phyloP scores from a whole-genome alignment of 2,888 invertebrate species.

The Protodeltote pygarga region DNA sequence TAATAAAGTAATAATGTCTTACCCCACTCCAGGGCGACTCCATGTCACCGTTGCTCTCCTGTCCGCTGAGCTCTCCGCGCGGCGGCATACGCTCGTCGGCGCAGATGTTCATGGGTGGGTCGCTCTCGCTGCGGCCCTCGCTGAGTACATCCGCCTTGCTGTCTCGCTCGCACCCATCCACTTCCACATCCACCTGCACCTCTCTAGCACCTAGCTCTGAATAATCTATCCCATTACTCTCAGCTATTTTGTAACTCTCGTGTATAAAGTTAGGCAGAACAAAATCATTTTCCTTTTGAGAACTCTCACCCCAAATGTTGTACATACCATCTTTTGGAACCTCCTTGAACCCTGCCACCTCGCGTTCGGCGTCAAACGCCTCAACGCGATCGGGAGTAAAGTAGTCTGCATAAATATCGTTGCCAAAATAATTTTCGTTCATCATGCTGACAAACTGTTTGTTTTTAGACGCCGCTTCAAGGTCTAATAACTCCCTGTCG shows the following conservation, averaged over 20 bases:
- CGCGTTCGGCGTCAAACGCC: conserved; percentile 68
- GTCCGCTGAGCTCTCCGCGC: conserved; percentile 94
- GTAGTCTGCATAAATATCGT: conserved; percentile 82
- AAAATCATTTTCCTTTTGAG: conserved; percentile 77
- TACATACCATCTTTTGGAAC: conserved; percentile 68
- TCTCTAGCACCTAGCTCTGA: conserved; percentile 60
- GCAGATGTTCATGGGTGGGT: conserved; percentile 89
- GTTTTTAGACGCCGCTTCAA: conserved; percentile 76
- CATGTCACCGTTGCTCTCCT: conserved; percentile 94
- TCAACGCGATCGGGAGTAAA: conserved; percentile 80
- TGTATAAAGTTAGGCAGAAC: conserved; percentile 81
- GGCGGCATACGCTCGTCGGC: conserved; percentile 96
- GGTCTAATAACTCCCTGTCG: conserved; percentile 74
- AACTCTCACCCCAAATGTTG: conserved; percentile 78
- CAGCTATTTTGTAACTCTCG: conserved; percentile 80
- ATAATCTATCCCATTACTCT: conserved; percentile 70
- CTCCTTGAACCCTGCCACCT: conserved; percentile 67
- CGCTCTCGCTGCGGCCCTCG: conserved; percentile 70
- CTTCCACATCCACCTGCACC: conserved; percentile 52
- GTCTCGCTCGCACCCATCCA: conserved; percentile 65
- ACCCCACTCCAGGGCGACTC: conserved; percentile 93
- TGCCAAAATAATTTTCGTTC: conserved; percentile 82
- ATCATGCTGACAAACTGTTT: conserved; percentile 83
- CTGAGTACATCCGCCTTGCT: conserved; percentile 76
- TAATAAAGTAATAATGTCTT: conserved; percentile 49